Evolutionary conservation across 2,797 vertebrate species (phyloP).

Genomic region (Enteromius unitaeniatus): DNA sequence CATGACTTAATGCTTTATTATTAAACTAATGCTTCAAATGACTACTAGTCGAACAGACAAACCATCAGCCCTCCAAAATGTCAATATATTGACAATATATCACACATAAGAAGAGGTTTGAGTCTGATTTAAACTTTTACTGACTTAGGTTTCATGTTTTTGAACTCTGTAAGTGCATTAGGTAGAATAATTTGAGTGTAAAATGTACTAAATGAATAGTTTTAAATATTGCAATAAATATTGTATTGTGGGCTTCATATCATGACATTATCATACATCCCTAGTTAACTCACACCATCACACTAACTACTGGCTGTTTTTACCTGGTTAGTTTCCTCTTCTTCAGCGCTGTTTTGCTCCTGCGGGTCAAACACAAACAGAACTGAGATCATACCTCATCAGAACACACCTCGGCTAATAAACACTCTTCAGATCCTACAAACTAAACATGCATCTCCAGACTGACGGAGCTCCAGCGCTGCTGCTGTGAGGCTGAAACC

Average conservation of each 20-base stretch:
- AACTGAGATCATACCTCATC: not conserved
- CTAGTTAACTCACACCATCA: not conserved
- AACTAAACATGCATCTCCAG: not conserved
- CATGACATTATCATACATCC: not conserved
- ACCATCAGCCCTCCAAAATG: too few species aligned
- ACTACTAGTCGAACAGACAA: too few species aligned
- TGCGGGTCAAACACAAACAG: conserved; percentile 72
- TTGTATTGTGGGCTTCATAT: not conserved
- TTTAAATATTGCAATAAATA: not conserved
- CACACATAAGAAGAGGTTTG: too few species aligned
- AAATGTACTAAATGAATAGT: too few species aligned
- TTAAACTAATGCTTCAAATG: too few species aligned
- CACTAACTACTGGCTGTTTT: not conserved
- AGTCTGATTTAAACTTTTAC: too few species aligned
- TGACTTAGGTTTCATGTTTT: too few species aligned
- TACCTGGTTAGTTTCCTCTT: conserved; percentile 97
- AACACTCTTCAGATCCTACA: not conserved
- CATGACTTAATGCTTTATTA: too few species aligned
- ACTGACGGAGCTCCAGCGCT: not conserved
- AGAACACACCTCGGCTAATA: not conserved
- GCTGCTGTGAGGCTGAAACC: not conserved
- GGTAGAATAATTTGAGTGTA: too few species aligned
- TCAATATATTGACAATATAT: too few species aligned
- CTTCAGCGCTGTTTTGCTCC: conserved; percentile 98
- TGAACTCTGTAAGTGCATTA: too few species aligned